Conservation (phyloP, 2,113 vertebrate species). For the Chauna torquata region DNA sequence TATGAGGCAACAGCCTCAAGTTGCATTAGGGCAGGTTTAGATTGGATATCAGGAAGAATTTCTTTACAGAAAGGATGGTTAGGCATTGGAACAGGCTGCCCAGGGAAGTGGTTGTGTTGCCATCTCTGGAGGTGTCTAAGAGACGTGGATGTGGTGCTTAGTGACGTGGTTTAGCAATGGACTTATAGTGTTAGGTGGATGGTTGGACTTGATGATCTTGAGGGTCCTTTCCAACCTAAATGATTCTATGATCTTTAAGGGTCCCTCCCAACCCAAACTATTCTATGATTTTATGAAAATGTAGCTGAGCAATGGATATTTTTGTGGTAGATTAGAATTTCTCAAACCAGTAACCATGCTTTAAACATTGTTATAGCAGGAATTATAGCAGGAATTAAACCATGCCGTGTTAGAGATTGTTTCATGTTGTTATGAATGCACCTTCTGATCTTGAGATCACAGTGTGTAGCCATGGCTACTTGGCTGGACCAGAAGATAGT, state of each 20-base stretch:
- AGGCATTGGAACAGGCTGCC: neutral
- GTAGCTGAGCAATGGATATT: neutral
- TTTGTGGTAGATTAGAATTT: neutral
- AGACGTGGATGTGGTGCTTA: neutral
- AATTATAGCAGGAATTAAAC: neutral
- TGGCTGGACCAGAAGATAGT: neutral
- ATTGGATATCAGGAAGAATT: neutral
- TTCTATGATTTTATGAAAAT: neutral
- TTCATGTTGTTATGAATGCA: neutral
- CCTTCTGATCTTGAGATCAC: neutral
- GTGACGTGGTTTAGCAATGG: neutral
- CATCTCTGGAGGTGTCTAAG: neutral
- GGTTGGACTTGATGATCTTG: neutral
- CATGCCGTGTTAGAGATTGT: neutral
- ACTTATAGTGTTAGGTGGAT: neutral
- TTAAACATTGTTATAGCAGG: neutral
- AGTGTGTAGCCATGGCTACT: neutral
- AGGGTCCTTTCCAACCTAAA: neutral
- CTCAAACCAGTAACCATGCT: neutral
- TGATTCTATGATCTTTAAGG: neutral
- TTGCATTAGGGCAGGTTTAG: no score
- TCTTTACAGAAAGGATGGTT: neutral
- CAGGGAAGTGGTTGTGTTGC: neutral
- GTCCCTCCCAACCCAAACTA: neutral
- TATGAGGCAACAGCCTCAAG: no score